A percentile compares a stretch with the other conserved stretches of the same genome.
Conservation (phyloP, 2,888 invertebrate species). For the Arge pagana region DNA sequence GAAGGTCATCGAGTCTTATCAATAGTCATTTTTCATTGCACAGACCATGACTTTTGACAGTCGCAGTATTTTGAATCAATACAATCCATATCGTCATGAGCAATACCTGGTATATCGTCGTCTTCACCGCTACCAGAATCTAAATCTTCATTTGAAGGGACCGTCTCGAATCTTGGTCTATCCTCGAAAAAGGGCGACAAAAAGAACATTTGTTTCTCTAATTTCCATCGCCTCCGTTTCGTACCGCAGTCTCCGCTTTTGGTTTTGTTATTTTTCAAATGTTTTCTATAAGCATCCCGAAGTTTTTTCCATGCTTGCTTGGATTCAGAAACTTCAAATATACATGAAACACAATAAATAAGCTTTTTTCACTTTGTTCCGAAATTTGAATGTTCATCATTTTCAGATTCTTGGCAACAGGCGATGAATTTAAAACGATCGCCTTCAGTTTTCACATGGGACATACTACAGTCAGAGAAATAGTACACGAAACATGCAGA, state of each 20-base stretch:
- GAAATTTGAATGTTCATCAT: background rate
- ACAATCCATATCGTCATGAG: background rate
- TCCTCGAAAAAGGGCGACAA: background rate
- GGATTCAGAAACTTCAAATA: background rate
- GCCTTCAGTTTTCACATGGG: background rate
- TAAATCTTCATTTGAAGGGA: background rate
- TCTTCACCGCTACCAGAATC: background rate
- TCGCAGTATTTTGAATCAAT: background rate
- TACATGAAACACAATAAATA: background rate
- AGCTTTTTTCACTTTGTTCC: background rate
- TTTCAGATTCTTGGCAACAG: slow-evolving; percentile 6
- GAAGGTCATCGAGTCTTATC: no score
- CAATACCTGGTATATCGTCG: background rate
- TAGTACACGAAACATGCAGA: slow-evolving; percentile 1
- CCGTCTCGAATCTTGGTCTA: background rate
- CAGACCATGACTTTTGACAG: no score
- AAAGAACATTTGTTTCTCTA: slow-evolving; percentile 2
- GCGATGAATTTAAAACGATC: background rate
- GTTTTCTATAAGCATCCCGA: background rate
- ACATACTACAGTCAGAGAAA: slow-evolving; percentile 2
- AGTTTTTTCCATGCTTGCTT: slow-evolving; percentile 1
- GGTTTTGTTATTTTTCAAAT: background rate
- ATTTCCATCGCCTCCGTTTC: background rate
- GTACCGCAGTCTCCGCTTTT: background rate
- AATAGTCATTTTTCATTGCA: no score